Base-by-base conservation (phyloP, 2,888 invertebrate species). In the Zele albiditarsus region DNA sequence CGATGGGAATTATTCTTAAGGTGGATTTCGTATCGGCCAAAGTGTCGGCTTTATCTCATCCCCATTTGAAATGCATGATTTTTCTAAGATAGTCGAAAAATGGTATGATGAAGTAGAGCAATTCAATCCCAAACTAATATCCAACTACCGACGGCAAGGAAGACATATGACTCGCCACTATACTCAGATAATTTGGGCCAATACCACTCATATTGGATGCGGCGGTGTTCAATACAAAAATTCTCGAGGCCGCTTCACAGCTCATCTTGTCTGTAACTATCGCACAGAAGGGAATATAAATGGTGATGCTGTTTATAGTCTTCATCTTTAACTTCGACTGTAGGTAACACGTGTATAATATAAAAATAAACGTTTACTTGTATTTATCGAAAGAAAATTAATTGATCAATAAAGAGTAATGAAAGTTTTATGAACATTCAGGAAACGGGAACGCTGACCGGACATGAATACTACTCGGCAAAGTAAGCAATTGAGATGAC, bases 171-270 rank as follows among this genome's bases (percentile, higher is more conserved):
- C 10, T 20, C 2, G 3, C 53, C 53, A 53, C 8, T 53, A 53
- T 10, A 90, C 89, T 0, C 90, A 91, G 87, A 79, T 92, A 65
- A 86, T 91, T 0, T 91, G 91, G 91, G 90, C 89, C 1, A 84
- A 88, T 42, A 89, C 91, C 0, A 84, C 83, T 42, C 80, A 80
- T 49, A 80, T 92, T 31, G 92, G 92, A 5, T 92, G 92, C 78
- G 91, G 91, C 23, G 87, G 83, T 75, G 84, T 89, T 1, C 83
- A 84, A 69, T 91, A 88, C 84, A 58, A 71, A 1, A 27, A 84
- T 83, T 53, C 77, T 4, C 0, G 27, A 3, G 1, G n/a, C 5
- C 10, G 4, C 6, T 28, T 27, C 16, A 27, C 25, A 46, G 46
- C 27, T 46, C 28, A 49, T 46, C 10, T 66, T 8, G 73, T 78